Base-by-base conservation (phyloP, 2,113 vertebrate genomes). In the Lepus americanus region DNA sequence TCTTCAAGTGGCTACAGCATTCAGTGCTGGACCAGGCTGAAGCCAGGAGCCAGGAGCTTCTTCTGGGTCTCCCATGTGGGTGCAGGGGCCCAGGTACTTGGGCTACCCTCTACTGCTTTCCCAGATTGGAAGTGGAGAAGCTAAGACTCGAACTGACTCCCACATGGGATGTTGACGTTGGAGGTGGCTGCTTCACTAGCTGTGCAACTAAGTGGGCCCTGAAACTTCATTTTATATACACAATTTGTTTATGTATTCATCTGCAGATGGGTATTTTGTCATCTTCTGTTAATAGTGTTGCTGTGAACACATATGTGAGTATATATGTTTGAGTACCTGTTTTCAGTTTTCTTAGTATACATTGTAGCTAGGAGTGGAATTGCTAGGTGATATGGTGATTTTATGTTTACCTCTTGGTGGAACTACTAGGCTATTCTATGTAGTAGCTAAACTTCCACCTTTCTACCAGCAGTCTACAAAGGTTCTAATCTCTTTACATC, bases 371-470 rank as follows among this genome's bases (percentile, higher is more conserved):
- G 36, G 22, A 70, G 8, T 88, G 17, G 31, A 83, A 53, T 77
- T 70, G 66, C 55, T 87, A 23, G 67, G 16, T 80, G 29, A 13
- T 74, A 49, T 33, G 25, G 33, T 59, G 83, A 44, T 49, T 84
- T 25, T 82, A 1, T 84, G 22, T 51, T 76, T 81, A 67, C 74
- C 20, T 9, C 86, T 79, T 94, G 73, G 81, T 90, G 74, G n/a
- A 85, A 66, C 44, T 36, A 17, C 74, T 44, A 81, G 31, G 53
- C 25, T 36, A 8, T 77, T 61, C 61, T 74, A 22, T 44, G 55
- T 14, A n/a, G 33, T 31, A 36, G 29, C 70, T 82, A 44, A 51
- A 39, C 66, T 20, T 91, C 74, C 20, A 31, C 31, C 29, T 85
- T 83, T 72, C 72, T 8, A 55, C 29, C 39, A 31, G 72, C 19